phyloP scores from a whole-genome alignment of 1,140 invertebrate species.

The Trichomalopsis sarcophagae region DNA sequence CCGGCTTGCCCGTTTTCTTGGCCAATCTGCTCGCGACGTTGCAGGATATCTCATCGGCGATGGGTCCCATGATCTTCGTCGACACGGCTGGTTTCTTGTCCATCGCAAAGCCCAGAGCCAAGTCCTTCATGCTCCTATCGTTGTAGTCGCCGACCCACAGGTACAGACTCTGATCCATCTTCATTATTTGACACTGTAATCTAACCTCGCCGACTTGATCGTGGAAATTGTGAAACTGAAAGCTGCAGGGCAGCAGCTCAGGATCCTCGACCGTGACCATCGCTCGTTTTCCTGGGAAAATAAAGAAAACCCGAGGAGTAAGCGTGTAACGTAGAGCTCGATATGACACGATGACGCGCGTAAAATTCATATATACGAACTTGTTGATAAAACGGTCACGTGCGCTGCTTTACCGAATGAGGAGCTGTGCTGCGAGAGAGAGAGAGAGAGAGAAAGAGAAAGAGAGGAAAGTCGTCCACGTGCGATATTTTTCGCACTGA shows the following conservation, averaged over 20 bases:
- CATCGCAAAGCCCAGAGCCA: slow-evolving; percentile 65
- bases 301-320: not conserved
- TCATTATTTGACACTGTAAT: slow-evolving; percentile 67
- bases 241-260: slow-evolving; percentile 59
- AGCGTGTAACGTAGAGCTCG: too few species aligned
- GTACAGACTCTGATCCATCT: slow-evolving; percentile 69
- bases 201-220: slow-evolving; percentile 63
- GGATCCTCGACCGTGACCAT: not conserved
- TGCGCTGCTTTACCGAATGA: slow-evolving; percentile 2
- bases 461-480: not conserved
- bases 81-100: slow-evolving; percentile 60
- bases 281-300: not conserved
- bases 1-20: slow-evolving; percentile 66
- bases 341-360: not conserved
- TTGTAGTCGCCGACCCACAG: slow-evolving; percentile 66
- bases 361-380: slow-evolving; percentile 34
- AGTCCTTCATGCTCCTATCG: slow-evolving; percentile 65
- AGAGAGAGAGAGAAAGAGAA: too few species aligned
- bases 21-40: slow-evolving; percentile 68
- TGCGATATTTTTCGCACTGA: not conserved
- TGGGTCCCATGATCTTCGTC: slow-evolving; percentile 69
- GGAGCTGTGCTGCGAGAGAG: not conserved
- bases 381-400: slow-evolving; percentile 11
- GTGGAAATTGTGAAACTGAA: slow-evolving; percentile 67
- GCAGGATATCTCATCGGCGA: slow-evolving; percentile 61